phyloP scores from a whole-genome alignment of 1,140 invertebrate species.

The Panagrolaimus sp. region DNA sequence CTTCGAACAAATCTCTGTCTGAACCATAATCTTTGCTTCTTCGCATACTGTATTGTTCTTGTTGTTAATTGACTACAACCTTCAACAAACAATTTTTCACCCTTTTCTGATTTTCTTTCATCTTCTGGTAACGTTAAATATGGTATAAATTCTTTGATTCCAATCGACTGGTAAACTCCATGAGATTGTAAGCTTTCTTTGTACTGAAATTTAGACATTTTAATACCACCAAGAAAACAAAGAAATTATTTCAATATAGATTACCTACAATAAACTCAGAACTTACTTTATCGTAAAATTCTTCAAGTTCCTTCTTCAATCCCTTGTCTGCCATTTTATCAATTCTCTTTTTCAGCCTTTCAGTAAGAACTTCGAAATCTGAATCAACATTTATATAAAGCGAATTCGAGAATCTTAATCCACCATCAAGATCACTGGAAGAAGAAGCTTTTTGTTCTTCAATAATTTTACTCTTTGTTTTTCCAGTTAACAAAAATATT shows the following conservation, averaged over 20 bases:
- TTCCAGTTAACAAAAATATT: slow-evolving; percentile 39
- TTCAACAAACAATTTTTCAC: slow-evolving; percentile 67
- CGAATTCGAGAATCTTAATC: slow-evolving; percentile 35
- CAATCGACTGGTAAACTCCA: slow-evolving; percentile 91
- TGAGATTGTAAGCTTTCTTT: slow-evolving; percentile 67
- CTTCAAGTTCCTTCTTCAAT: slow-evolving; percentile 38
- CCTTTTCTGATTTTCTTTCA: slow-evolving; percentile 65
- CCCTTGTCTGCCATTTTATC: slow-evolving; percentile 81
- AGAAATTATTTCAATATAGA: not conserved
- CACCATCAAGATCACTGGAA: slow-evolving; percentile 21
- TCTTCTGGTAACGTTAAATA: slow-evolving; percentile 72
- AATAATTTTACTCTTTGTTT: slow-evolving; percentile 42
- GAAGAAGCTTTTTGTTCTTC: slow-evolving; percentile 39
- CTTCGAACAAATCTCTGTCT: slow-evolving; percentile 74
- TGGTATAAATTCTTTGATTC: slow-evolving; percentile 91
- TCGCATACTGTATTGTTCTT: slow-evolving; percentile 76
- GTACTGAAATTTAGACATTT: slow-evolving; percentile 34
- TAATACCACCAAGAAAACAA: not conserved
- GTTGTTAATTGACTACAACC: slow-evolving; percentile 65
- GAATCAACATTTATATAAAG: slow-evolving; percentile 64
- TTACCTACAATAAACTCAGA: not conserved
- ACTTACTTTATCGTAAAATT: slow-evolving; percentile 47
- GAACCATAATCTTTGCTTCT: slow-evolving; percentile 78
- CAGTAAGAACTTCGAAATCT: slow-evolving; percentile 68
- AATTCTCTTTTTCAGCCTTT: slow-evolving; percentile 73